Evolutionary conservation across 2,113 vertebrate species (phyloP), one percentile per base, ranked within the genome.

Genomic region (Notarius lentiginosus): DNA sequence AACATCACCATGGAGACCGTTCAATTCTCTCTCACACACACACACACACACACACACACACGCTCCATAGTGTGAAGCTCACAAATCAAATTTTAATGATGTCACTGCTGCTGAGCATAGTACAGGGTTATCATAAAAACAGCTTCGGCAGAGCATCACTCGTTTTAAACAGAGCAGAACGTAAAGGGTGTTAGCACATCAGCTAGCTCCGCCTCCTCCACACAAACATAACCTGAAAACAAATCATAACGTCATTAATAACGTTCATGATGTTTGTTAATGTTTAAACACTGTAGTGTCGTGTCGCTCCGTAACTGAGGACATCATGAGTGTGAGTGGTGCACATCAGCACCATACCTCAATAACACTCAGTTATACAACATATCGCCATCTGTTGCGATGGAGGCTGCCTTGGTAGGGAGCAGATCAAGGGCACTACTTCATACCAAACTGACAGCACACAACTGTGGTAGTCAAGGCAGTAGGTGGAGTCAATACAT

Each of bases 241-340:
- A 90, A 51, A 63, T 7, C 20, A 1, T 51, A 18, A 82, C 0
- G 7, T 20, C 75, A 65, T 65, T 82, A 56, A 84, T 61, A 15
- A 58, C 8, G 51, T 15, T 1, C 63, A 51, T 1, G 65, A 7
- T 75, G 61, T 79, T 88, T 1, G 49, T 79, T 88, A 87, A 84
- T 68, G 58, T 88, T 89, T 84, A 91, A 85, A 56, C 89, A 92
- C 90, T 90, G 90, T 91, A 82, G 75, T 84, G 79, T 70, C 87
- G 88, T 90, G 90, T 82, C 41, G 91, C 91, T 91, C 24, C n/a
- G 86, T 55, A 12, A 70, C 1, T 1, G 87, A 93, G 76, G 83
- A 91, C 79, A 70, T 82, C 41, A 61, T 61, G 79, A 1, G 11
- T 2, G 8, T 41, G 27, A 11, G n/a, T 27, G 27, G 27, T 12